phyloP scores from a whole-genome alignment of 2,797 vertebrate genomes.

The Cossypha heuglini region DNA sequence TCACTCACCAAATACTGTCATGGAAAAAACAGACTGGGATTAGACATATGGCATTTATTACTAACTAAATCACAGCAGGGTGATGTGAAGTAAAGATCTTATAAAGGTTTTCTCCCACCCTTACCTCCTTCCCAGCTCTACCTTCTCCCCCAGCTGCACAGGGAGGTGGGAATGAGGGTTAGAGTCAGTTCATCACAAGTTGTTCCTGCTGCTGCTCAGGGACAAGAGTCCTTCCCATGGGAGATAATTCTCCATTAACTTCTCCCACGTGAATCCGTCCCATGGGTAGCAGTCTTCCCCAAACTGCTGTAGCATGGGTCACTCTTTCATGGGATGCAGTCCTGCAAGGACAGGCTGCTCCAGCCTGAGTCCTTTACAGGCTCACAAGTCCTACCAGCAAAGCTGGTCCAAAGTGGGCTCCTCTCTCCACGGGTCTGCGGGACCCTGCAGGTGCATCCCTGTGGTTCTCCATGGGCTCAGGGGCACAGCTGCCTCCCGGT shows the following conservation, averaged over 20 bases:
- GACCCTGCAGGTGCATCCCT: not conserved
- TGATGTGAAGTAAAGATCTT: not conserved
- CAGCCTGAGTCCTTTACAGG: not conserved
- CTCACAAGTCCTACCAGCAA: not conserved
- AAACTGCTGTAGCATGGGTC: not conserved
- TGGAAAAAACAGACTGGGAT: not conserved
- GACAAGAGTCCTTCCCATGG: not conserved
- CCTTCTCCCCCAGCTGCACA: accelerated
- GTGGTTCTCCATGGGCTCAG: no score
- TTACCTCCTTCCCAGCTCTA: not conserved
- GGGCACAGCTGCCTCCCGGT: not conserved
- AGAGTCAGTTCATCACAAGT: not conserved
- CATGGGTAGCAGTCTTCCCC: not conserved
- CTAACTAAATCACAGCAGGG: not conserved
- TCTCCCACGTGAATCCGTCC: not conserved
- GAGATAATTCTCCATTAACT: not conserved
- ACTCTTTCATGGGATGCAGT: not conserved
- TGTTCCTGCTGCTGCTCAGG: not conserved
- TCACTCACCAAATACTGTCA: not conserved
- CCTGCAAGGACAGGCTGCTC: not conserved
- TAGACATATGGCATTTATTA: not conserved
- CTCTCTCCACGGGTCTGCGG: accelerated
- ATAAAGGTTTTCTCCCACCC: not conserved
- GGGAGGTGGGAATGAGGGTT: not conserved
- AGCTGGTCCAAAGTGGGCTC: not conserved